Evolutionary conservation across 2,113 vertebrate genomes (phyloP).

Genomic region (Entelurus aequoreus): DNA sequence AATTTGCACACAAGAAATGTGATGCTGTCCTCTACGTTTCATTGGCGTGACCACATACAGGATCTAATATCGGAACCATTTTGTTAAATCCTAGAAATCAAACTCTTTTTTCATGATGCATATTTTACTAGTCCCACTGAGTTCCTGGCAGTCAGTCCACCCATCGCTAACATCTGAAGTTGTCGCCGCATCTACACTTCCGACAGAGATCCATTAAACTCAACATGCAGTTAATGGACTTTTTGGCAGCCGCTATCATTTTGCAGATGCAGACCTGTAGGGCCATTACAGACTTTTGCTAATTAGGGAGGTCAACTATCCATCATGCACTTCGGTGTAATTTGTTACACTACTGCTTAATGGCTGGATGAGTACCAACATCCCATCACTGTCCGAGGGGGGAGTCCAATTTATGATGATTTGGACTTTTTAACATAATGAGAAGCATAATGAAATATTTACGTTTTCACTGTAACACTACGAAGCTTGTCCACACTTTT

Average conservation of each 20-base stretch:
- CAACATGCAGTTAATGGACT: slow-evolving; percentile 61
- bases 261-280: slow-evolving; percentile 20
- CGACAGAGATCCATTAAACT: slow-evolving; percentile 37
- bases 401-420: background rate
- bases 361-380: slow-evolving; percentile 6
- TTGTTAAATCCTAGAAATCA: slow-evolving; percentile 37
- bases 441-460: background rate
- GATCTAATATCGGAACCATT: slow-evolving; percentile 33
- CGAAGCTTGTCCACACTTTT: too few species aligned
- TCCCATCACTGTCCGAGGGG: background rate
- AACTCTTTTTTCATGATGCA: slow-evolving; percentile 32
- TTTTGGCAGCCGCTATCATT: slow-evolving; percentile 61
- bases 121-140: slow-evolving; percentile 34
- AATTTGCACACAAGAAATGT: background rate
- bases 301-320: slow-evolving; percentile 49
- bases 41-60: slow-evolving; percentile 26
- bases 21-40: slow-evolving; percentile 16
- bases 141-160: slow-evolving; percentile 29
- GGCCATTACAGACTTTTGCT: slow-evolving; percentile 3
- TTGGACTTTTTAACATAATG: background rate
- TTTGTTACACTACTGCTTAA: slow-evolving; percentile 18
- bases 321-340: slow-evolving; percentile 17
- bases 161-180: slow-evolving; percentile 43
- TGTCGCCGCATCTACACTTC: slow-evolving; percentile 38
- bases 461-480: too few species aligned